phyloP scores from a whole-genome alignment of 2,888 invertebrate species.

The Malthinus flaveolus region DNA sequence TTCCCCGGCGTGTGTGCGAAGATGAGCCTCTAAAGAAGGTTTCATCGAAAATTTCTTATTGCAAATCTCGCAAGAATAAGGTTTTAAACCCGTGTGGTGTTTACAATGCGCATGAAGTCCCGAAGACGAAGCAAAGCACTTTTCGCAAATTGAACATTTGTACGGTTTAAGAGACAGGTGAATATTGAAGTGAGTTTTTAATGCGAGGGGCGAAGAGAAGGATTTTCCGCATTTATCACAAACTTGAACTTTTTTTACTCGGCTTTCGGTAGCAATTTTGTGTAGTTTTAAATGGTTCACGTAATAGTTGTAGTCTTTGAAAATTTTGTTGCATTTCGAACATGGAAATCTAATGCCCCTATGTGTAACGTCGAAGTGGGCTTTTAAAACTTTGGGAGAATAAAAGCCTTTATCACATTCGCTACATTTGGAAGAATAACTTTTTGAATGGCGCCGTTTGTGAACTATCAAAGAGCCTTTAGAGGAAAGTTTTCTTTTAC shows the following conservation, averaged over 20 bases:
- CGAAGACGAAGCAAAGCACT: conserved; percentile 20
- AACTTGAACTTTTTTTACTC: background rate
- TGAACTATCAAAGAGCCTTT: conserved; percentile 1
- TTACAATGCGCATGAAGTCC: conserved; percentile 43
- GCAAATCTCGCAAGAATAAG: conserved; percentile 52
- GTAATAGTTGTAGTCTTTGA: background rate
- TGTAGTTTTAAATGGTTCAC: background rate
- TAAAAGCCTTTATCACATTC: background rate
- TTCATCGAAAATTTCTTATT: conserved; percentile 61
- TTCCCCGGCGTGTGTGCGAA: conserved; percentile 44
- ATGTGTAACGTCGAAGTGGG: background rate
- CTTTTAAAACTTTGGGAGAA: background rate
- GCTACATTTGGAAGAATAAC: background rate
- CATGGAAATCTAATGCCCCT: background rate
- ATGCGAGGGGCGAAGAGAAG: background rate
- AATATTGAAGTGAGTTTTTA: conserved; percentile 26
- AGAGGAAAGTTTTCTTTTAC: background rate
- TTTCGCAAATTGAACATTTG: conserved; percentile 43
- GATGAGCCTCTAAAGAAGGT: conserved; percentile 57
- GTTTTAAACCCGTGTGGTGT: conserved; percentile 49
- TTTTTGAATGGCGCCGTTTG: background rate
- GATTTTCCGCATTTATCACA: conserved; percentile 19
- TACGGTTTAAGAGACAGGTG: conserved; percentile 47
- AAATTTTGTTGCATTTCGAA: background rate
- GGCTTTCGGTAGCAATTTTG: background rate